These are phyloP conservation scores for Brenthis hecate DNA, from an alignment of 2,888 invertebrate genomes.

Conservation along the genomic window DNA sequence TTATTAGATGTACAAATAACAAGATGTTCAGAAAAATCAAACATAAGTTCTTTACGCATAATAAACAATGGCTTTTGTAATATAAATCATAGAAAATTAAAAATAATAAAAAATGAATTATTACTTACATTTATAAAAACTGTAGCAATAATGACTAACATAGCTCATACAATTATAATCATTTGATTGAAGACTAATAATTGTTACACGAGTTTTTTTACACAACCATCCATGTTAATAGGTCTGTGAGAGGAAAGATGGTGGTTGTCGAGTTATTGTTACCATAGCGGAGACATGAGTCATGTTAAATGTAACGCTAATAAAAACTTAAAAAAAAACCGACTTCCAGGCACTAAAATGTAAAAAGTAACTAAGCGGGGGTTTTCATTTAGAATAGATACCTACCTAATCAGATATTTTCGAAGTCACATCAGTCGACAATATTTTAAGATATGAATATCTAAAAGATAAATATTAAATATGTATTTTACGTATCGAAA, in stretches of 20 bases:
- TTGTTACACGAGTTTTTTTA: conserved; percentile 20
- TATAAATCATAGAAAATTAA: conserved; percentile 19
- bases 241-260: conserved; percentile 13
- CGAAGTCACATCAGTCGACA: no score
- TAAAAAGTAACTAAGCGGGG: no score
- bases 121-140: conserved; percentile 15
- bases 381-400: no score
- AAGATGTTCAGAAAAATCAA: not conserved
- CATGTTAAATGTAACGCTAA: not conserved
- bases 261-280: conserved; percentile 10
- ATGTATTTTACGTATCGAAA: no score
- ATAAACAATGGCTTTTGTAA: conserved; percentile 19
- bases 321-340: no score
- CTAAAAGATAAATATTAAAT: no score
- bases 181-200: conserved; percentile 19
- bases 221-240: conserved; percentile 10
- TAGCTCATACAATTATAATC: conserved; percentile 27
- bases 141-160: conserved; percentile 16
- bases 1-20: not conserved
- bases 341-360: no score
- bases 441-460: no score
- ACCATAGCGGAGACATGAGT: conserved; percentile 15
- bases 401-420: no score
- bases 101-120: conserved; percentile 21
- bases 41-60: not conserved